phyloP scores from a whole-genome alignment of 1,140 invertebrate genomes.

The Drosophila nebulosa region DNA sequence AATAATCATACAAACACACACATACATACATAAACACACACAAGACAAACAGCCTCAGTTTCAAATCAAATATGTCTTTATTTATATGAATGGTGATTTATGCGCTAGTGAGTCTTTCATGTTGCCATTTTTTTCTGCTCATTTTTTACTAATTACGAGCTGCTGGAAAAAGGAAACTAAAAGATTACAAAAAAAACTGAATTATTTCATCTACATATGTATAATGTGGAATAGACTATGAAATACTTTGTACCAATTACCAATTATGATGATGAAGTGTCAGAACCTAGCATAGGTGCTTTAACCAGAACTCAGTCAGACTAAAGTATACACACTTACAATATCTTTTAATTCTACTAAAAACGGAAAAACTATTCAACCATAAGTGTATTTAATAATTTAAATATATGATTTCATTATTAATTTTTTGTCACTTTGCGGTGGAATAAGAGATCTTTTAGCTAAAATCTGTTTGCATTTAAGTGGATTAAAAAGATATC shows the following conservation, averaged over 20 bases:
- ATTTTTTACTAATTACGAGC: conserved; percentile 23
- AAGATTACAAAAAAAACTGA: conserved; percentile 17
- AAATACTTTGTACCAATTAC: not conserved
- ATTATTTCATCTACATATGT: not conserved
- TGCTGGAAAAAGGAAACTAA: conserved; percentile 21
- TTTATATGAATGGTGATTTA: conserved; percentile 72
- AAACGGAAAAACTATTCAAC: too few species aligned
- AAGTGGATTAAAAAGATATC: too few species aligned
- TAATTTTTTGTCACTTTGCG: too few species aligned
- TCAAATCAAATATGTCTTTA: conserved; percentile 68
- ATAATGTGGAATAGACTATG: not conserved
- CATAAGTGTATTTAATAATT: too few species aligned
- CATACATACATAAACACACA: not conserved
- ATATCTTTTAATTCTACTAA: too few species aligned
- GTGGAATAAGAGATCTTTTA: too few species aligned
- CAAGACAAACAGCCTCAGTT: conserved; percentile 27
- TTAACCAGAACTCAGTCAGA: too few species aligned
- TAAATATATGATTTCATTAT: too few species aligned
- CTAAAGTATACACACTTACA: too few species aligned
- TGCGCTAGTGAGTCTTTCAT: conserved; percentile 58
- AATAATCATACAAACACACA: not conserved
- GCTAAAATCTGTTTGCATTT: too few species aligned
- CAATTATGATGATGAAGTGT: not conserved
- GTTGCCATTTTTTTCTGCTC: conserved; percentile 39
- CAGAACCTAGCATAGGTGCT: too few species aligned